phyloP scores from a whole-genome alignment of 2,797 vertebrate species.

The Pangasius larnaudii region DNA sequence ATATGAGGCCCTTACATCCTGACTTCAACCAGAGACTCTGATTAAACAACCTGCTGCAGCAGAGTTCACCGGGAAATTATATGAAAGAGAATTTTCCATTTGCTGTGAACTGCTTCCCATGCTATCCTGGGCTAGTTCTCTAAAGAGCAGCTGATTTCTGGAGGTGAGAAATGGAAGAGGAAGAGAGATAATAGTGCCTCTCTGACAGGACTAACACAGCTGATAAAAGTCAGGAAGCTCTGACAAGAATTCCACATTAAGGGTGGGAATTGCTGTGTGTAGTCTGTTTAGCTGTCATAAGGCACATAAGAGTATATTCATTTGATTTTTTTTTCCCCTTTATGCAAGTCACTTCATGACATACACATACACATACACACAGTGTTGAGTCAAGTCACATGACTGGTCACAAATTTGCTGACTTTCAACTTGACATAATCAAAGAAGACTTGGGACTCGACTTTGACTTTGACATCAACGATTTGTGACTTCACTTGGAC shows the following conservation, averaged over 20 bases:
- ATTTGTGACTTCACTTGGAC: background rate
- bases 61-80: conserved; percentile 58
- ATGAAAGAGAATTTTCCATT: conserved; percentile 55
- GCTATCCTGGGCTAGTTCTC: conserved; percentile 35
- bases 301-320: background rate
- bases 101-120: conserved; percentile 47
- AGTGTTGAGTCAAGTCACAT: background rate
- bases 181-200: conserved; percentile 16
- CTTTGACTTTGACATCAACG: background rate
- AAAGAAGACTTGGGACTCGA: background rate
- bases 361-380: background rate
- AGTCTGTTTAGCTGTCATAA: conserved; percentile 20
- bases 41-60: conserved; percentile 64
- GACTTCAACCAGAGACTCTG: conserved; percentile 60
- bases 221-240: conserved; percentile 26
- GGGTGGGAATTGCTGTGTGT: conserved; percentile 15
- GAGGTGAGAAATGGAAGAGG: conserved; percentile 17
- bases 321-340: background rate
- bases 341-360: background rate
- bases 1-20: conserved; percentile 65
- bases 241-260: conserved; percentile 17
- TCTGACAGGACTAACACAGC: conserved; percentile 20
- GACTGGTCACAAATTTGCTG: background rate
- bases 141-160: conserved; percentile 37
- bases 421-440: background rate